Evolutionary conservation across 2,888 invertebrate genomes (phyloP).

Genomic region (Mechanitis messenoides): DNA sequence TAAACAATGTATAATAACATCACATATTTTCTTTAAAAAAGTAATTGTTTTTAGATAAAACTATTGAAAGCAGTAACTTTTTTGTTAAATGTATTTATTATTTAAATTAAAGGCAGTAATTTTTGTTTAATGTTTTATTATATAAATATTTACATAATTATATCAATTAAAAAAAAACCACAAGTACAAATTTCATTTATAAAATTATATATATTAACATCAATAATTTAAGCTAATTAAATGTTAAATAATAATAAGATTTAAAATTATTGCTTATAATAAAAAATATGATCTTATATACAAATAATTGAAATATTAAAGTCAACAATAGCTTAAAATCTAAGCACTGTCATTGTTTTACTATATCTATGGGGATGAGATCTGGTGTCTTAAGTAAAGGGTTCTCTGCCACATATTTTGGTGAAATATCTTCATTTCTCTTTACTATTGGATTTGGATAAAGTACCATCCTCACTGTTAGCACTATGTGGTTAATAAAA

Average conservation of each 20-base stretch:
- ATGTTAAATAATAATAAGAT: not conserved
- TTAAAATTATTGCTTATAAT: constrained; percentile 6
- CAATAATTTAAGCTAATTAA: no score
- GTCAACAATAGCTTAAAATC: constrained; percentile 22
- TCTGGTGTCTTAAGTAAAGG: constrained; percentile 54
- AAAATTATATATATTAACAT: not conserved
- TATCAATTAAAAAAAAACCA: no score
- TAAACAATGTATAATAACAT: no score
- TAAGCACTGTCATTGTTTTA: constrained; percentile 53
- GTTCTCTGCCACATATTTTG: constrained; percentile 37
- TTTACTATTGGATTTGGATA: constrained; percentile 32
- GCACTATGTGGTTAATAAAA: constrained; percentile 56
- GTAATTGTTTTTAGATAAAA: no score
- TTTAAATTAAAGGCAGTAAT: no score
- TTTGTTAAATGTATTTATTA: no score
- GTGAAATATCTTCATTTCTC: constrained; percentile 35
- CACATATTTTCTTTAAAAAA: no score
- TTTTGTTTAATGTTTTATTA: no score
- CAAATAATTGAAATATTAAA: constrained; percentile 10
- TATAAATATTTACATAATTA: no score
- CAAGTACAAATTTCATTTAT: no score
- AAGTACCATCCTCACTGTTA: constrained; percentile 45
- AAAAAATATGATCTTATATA: constrained; percentile 11
- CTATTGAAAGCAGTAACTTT: no score
- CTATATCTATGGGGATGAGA: constrained; percentile 54